These are phyloP conservation scores for Chorisops tibialis DNA, from an alignment of 2,888 invertebrate species.

Conservation along the genomic window DNA sequence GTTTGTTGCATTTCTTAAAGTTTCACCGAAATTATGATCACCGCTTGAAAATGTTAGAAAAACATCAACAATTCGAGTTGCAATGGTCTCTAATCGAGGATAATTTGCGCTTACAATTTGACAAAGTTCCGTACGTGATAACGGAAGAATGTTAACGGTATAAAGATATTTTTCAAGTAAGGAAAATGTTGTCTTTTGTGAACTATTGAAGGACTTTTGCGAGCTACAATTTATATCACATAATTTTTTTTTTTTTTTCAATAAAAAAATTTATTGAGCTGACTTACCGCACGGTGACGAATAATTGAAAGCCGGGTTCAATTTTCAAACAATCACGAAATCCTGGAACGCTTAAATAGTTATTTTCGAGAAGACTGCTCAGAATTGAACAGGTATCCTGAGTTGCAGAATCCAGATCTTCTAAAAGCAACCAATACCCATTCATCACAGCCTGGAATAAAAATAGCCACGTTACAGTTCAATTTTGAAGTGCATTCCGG, in stretches of 20 bases:
- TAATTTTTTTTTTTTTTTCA: no score
- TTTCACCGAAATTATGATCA: slow-evolving; percentile 55
- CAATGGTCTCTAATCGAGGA: slow-evolving; percentile 68
- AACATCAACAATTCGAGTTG: slow-evolving; percentile 75
- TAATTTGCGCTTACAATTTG: slow-evolving; percentile 67
- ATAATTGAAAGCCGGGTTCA: slow-evolving; percentile 84
- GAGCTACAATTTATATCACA: slow-evolving; percentile 44
- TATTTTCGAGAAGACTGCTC: slow-evolving; percentile 79
- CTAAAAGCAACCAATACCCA: slow-evolving; percentile 89
- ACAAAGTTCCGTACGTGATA: slow-evolving; percentile 71
- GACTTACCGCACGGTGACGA: slow-evolving; percentile 80
- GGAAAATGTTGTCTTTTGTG: slow-evolving; percentile 61
- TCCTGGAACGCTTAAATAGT: slow-evolving; percentile 80
- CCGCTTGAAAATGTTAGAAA: slow-evolving; percentile 77
- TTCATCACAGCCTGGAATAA: slow-evolving; percentile 63
- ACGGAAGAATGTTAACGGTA: slow-evolving; percentile 75
- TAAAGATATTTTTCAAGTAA: slow-evolving; percentile 79
- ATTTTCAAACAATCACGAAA: slow-evolving; percentile 79
- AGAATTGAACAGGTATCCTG: slow-evolving; percentile 88
- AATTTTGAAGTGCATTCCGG: background rate
- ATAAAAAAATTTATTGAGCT: background rate
- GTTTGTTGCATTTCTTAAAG: slow-evolving; percentile 48
- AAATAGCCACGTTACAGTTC: slow-evolving; percentile 37
- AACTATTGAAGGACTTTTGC: slow-evolving; percentile 43
- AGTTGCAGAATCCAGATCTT: slow-evolving; percentile 93